phyloP scores from a whole-genome alignment of 2,113 vertebrate species.

The Pandion haliaetus region DNA sequence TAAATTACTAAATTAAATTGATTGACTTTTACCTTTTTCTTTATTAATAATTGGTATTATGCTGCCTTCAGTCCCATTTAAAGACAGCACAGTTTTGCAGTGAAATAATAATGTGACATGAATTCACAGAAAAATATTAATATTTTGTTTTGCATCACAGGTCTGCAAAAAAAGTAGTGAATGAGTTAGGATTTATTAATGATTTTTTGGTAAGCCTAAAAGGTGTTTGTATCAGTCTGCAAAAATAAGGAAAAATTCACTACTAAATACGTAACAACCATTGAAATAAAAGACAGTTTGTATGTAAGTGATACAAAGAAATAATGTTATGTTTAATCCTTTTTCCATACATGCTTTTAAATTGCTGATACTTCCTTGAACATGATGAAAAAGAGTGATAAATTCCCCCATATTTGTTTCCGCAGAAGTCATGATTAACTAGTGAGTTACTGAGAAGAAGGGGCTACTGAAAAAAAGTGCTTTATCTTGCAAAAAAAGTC shows the following conservation, averaged over 20 bases:
- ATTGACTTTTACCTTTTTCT: not conserved
- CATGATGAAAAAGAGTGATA: not conserved
- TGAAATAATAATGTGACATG: not conserved
- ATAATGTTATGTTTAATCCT: not conserved
- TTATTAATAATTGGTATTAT: not conserved
- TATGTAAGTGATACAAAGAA: not conserved
- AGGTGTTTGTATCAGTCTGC: not conserved
- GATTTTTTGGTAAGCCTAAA: not conserved
- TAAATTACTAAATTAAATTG: not conserved
- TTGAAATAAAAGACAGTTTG: not conserved
- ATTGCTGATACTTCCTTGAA: not conserved
- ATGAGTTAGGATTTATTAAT: not conserved
- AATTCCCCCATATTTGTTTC: not conserved
- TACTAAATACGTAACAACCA: not conserved
- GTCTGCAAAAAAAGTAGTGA: not conserved
- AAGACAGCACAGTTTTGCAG: not conserved
- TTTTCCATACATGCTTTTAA: not conserved
- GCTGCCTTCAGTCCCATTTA: not conserved
- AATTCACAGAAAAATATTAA: not conserved
- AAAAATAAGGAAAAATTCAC: not conserved
- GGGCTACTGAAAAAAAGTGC: accelerated
- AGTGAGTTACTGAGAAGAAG: not conserved
- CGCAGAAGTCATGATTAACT: not conserved
- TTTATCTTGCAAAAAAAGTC: not conserved
- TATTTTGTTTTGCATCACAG: not conserved